Conservation (phyloP, 2,797 vertebrate species). For the Gymnocypris eckloni region DNA sequence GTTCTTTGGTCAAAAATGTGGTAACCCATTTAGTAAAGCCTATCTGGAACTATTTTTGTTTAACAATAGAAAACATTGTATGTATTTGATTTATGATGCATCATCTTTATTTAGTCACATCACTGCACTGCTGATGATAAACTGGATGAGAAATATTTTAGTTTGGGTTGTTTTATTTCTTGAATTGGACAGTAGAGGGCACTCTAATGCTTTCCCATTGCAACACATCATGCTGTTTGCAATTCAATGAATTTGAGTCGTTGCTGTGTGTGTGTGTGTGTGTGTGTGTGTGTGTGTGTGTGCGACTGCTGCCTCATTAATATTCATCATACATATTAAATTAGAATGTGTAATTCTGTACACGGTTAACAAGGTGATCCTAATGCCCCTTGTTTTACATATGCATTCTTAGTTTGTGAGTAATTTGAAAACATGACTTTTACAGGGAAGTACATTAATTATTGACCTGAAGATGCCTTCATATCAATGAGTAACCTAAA, state of each 20-base stretch:
- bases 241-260: conserved; percentile 5
- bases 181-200: conserved; percentile 57
- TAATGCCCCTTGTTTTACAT: conserved; percentile 31
- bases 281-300: background rate
- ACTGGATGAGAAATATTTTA: background rate
- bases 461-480: background rate
- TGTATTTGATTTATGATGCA: background rate
- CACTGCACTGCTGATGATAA: too few species aligned
- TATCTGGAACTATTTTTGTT: background rate
- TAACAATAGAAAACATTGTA: background rate
- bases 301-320: conserved; percentile 17
- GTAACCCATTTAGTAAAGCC: background rate
- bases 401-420: conserved; percentile 37
- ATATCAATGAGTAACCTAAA: background rate
- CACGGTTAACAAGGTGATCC: conserved; percentile 37
- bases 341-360: conserved; percentile 28
- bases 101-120: background rate
- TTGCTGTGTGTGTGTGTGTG: conserved; percentile 4
- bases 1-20: background rate
- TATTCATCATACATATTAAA: conserved; percentile 46
- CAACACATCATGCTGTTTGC: background rate
- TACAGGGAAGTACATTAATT: background rate
- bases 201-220: conserved; percentile 11
- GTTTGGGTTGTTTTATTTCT: background rate
- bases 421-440: conserved; percentile 16